Evolutionary conservation across 2,113 vertebrate genomes (phyloP), one percentile per base, ranked within the genome.

Genomic region (Leuciscus idus): DNA sequence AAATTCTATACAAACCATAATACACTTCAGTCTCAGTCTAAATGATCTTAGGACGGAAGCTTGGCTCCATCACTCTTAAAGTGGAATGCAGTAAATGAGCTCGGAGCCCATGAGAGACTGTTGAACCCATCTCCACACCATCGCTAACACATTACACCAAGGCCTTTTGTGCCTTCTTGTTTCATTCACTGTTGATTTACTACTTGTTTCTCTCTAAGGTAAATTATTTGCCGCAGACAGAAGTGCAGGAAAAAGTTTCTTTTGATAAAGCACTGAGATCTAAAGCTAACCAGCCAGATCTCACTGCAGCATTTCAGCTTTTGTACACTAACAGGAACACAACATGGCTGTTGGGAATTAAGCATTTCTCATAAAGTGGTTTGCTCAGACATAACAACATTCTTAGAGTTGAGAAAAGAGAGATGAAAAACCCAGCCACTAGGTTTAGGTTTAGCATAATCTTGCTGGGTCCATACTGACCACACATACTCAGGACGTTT

Each of bases 91-190:
- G 84, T 26, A 15, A 39, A 73, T 55, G 28, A 1, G 13, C 52
- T 79, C 43, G 48, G 75, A 82, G 59, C 66, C 74, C 72, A 73
- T 68, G n/a, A 19, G 39, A 64, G 55, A 21, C 83, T 85, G 83
- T 78, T 89, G 73, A 89, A 91, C 26, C 75, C 76, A 88, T 92
- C 85, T 86, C 80, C n/a, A 62, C 46, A 43, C 87, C 6, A 43
- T 46, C 30, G 2, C 52, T 83, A 82, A 66, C 48, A 86, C 50
- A 88, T 90, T 70, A 86, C 83, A 89, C 61, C 66, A 72, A 70
- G 74, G 74, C 72, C 66, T 28, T 88, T 90, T 91, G 83, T 88
- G 43, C 77, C 57, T 66, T 4, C 23, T 46, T 72, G 13, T 76
- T 64, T 82, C 23, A 87, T 72, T 80, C 15, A 17, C 0, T 59